phyloP scores from a whole-genome alignment of 1,140 invertebrate species.

The Bombus affinis region DNA sequence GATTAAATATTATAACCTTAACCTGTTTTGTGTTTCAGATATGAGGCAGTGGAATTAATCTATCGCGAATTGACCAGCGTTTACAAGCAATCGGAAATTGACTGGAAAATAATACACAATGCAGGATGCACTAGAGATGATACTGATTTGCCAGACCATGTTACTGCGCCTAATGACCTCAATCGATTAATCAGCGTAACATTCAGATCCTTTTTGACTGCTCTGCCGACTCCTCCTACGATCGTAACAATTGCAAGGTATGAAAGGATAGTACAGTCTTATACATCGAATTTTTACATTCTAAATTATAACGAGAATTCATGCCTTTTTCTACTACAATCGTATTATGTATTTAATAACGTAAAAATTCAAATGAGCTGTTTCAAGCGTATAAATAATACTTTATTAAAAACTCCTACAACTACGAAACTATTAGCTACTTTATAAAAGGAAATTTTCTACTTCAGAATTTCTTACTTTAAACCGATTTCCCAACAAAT shows the following conservation, averaged over 20 bases:
- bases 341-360: not conserved
- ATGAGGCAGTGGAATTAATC: conserved; percentile 82
- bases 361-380: not conserved
- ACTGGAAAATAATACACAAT: conserved; percentile 91
- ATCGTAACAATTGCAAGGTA: conserved; percentile 89
- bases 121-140: conserved; percentile 94
- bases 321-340: not conserved
- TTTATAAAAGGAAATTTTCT: not conserved
- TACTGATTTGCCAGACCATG: conserved; percentile 90
- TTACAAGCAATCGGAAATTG: conserved; percentile 86
- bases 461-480: not conserved
- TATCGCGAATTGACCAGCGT: conserved; percentile 78
- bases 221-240: conserved; percentile 86
- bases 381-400: not conserved
- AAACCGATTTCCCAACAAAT: too few relatives aligned
- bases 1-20: not conserved
- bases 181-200: conserved; percentile 83
- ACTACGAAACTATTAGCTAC: not conserved
- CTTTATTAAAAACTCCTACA: not conserved
- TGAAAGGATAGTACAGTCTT: not conserved
- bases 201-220: conserved; percentile 85
- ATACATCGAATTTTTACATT: not conserved
- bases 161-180: conserved; percentile 88
- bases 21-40: conserved; percentile 60
- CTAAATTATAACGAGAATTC: not conserved